phyloP scores from a whole-genome alignment of 2,888 invertebrate genomes.

The Cyaniris semiargus region DNA sequence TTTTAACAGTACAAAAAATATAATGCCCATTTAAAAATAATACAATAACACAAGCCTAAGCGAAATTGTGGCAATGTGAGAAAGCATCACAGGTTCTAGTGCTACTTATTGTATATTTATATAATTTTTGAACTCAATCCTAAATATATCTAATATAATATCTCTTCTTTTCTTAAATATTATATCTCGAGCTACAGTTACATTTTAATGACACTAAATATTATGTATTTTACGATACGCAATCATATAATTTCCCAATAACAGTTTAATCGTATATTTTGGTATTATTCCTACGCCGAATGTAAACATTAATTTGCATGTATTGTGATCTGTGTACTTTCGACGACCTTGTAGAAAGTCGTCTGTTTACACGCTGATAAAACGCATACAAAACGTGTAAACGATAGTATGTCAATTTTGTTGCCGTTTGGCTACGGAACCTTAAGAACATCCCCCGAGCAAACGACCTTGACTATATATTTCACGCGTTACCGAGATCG shows the following conservation, averaged over 20 bases:
- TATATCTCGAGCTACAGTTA: too few species aligned
- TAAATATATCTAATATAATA: too few species aligned
- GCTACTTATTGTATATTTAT: too few species aligned
- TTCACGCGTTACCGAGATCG: too few species aligned
- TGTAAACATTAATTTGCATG: conserved; percentile 57
- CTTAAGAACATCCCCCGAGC: too few species aligned
- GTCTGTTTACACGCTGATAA: conserved; percentile 39
- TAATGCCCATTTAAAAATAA: neutral
- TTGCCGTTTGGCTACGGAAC: too few species aligned
- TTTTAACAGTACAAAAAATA: neutral
- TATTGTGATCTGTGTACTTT: conserved; percentile 60
- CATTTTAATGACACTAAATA: too few species aligned
- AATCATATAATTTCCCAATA: neutral
- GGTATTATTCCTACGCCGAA: neutral
- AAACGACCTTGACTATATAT: too few species aligned
- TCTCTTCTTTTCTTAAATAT: too few species aligned
- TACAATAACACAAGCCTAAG: neutral
- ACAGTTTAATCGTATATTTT: neutral
- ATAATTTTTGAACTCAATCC: too few species aligned
- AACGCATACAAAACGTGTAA: conserved; percentile 4
- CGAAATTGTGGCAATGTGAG: neutral
- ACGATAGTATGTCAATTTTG: conserved; percentile 1
- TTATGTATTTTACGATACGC: neutral
- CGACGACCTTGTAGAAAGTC: conserved; percentile 75
- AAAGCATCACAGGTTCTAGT: too few species aligned